Evolutionary conservation across 2,888 invertebrate genomes (phyloP).

Genomic region (Rotaria magnacalcarata): DNA sequence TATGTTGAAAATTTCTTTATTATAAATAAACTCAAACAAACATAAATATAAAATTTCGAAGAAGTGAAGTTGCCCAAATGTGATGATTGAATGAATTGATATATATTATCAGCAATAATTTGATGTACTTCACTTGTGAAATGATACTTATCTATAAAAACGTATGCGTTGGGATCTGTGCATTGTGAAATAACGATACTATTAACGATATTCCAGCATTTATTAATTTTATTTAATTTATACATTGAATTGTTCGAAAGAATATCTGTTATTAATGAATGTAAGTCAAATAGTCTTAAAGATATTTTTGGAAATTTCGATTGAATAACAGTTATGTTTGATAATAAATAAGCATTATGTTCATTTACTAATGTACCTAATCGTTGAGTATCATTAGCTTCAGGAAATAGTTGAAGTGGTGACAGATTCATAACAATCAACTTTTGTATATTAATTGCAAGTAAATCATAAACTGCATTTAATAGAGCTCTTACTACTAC

Average conservation of each 20-base stretch:
- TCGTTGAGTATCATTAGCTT: background rate
- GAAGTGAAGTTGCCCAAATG: background rate
- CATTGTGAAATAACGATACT: background rate
- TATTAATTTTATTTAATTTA: background rate
- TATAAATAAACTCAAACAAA: background rate
- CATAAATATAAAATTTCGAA: background rate
- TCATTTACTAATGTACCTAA: background rate
- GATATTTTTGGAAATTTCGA: background rate
- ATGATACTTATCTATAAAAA: background rate
- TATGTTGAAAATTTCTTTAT: background rate
- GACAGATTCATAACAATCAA: background rate
- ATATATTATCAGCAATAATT: background rate
- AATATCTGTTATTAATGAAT: background rate
- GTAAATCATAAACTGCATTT: background rate
- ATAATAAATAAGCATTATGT: background rate
- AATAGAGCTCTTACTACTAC: background rate
- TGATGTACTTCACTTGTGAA: background rate
- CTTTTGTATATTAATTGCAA: background rate
- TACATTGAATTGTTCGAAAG: background rate
- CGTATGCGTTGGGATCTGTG: background rate
- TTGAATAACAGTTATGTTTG: background rate
- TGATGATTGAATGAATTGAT: background rate
- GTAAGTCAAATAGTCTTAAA: background rate
- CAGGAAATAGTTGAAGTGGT: background rate
- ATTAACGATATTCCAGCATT: background rate